A percentile compares a stretch with the other conserved stretches of the same genome.
phyloP scores from a whole-genome alignment of 2,888 invertebrate genomes.

The Lasioglossum figueresi region DNA sequence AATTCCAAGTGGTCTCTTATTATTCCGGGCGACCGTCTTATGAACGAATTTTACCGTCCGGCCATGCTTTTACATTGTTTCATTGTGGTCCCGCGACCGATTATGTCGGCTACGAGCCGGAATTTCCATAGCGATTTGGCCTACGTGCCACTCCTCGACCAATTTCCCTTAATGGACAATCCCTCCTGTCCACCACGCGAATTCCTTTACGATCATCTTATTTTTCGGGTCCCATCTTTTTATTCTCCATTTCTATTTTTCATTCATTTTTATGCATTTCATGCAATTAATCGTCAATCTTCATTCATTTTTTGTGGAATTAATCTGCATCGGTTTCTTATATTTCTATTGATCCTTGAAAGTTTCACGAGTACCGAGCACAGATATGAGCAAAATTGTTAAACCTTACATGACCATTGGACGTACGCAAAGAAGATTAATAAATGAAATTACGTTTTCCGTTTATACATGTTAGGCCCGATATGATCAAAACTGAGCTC shows the following conservation, averaged over 20 bases:
- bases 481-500: neutral
- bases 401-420: neutral
- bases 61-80: conserved; percentile 45
- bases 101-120: conserved; percentile 29
- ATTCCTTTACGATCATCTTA: neutral
- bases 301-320: neutral
- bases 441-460: neutral
- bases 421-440: neutral
- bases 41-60: conserved; percentile 55
- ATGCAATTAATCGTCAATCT: neutral
- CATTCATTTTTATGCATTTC: neutral
- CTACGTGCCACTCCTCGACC: neutral
- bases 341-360: neutral
- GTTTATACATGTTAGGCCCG: too few species aligned
- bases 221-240: neutral
- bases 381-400: neutral
- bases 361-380: too few species aligned
- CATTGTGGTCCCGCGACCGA: conserved; percentile 15
- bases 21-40: conserved; percentile 61
- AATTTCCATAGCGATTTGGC: conserved; percentile 38
- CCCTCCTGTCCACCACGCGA: neutral
- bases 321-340: neutral
- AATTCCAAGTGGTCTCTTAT: conserved; percentile 66
- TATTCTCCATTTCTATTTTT: neutral
- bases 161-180: neutral